Conservation (phyloP, 2,797 vertebrate species). For the Chaetodon trifasciatus region DNA sequence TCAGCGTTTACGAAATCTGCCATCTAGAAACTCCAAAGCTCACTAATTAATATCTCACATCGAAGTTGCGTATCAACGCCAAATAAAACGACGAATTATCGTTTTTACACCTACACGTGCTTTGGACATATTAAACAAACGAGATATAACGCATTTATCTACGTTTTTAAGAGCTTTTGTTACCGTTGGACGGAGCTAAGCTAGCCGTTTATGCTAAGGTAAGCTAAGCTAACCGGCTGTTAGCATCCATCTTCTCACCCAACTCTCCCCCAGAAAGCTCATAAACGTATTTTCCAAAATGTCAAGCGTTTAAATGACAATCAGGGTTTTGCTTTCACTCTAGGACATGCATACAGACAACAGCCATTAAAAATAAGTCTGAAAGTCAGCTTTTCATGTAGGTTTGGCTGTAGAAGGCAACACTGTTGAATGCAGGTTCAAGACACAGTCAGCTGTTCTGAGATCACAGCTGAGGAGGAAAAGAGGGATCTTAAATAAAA, state of each 20-base stretch:
- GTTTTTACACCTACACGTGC: background rate
- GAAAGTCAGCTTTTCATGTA: constrained; percentile 33
- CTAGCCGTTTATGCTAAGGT: background rate
- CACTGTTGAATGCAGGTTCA: constrained; percentile 67
- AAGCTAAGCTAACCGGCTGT: background rate
- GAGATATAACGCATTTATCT: background rate
- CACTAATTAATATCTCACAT: too few species aligned
- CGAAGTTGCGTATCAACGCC: background rate
- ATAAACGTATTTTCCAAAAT: constrained; percentile 11
- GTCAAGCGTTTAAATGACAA: background rate
- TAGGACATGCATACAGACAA: constrained; percentile 68
- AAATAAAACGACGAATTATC: background rate
- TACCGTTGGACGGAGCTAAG: too few species aligned
- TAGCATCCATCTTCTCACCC: background rate
- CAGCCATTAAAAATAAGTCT: constrained; percentile 41
- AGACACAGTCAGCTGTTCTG: constrained; percentile 55
- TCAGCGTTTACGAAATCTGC: background rate
- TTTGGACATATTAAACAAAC: background rate
- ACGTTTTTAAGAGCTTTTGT: background rate
- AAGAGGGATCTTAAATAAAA: constrained; percentile 43
- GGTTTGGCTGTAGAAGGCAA: constrained; percentile 75
- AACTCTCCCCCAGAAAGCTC: constrained; percentile 17
- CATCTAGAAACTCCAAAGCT: background rate
- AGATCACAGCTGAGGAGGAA: constrained; percentile 47
- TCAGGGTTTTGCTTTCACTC: constrained; percentile 50